Percentiles rank a stretch among this genome's conserved stretches.
phyloP scores from a whole-genome alignment of 2,113 vertebrate genomes.

The Bolborhynchus lineola region DNA sequence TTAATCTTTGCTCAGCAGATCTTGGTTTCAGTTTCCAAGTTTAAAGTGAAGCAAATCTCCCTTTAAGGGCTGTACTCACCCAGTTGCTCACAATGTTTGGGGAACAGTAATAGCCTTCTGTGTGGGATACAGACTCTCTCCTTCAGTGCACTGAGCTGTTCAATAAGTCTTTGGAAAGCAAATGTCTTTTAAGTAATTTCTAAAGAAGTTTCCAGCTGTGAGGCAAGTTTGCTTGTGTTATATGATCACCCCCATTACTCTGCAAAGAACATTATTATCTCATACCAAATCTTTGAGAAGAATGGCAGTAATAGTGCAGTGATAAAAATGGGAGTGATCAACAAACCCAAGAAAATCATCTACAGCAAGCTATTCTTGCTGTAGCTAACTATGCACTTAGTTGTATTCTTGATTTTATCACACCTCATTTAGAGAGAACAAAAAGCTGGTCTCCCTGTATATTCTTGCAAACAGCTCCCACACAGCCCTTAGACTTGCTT shows the following conservation, averaged over 20 bases:
- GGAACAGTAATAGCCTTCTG: not conserved
- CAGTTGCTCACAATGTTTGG: not conserved
- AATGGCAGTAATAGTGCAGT: not conserved
- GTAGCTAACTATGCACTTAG: not conserved
- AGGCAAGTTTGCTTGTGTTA: not conserved
- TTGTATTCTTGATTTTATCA: not conserved
- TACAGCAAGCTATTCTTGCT: not conserved
- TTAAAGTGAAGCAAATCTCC: not conserved
- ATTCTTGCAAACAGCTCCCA: not conserved
- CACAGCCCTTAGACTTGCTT: not conserved
- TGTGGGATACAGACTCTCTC: not conserved
- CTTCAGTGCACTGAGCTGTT: not conserved
- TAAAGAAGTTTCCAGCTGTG: not conserved
- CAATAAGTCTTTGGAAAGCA: not conserved
- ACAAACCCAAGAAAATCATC: not conserved
- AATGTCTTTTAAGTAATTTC: not conserved
- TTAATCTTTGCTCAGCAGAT: conserved; percentile 1
- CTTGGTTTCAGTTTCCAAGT: not conserved
- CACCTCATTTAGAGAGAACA: not conserved
- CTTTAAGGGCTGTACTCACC: not conserved
- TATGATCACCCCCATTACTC: not conserved
- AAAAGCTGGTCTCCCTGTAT: not conserved
- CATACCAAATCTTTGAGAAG: not conserved
- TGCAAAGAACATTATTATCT: not conserved
- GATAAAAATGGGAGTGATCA: not conserved